Base-by-base conservation (phyloP, 2,888 invertebrate genomes). In the Dasysyrphus albostriatus region DNA sequence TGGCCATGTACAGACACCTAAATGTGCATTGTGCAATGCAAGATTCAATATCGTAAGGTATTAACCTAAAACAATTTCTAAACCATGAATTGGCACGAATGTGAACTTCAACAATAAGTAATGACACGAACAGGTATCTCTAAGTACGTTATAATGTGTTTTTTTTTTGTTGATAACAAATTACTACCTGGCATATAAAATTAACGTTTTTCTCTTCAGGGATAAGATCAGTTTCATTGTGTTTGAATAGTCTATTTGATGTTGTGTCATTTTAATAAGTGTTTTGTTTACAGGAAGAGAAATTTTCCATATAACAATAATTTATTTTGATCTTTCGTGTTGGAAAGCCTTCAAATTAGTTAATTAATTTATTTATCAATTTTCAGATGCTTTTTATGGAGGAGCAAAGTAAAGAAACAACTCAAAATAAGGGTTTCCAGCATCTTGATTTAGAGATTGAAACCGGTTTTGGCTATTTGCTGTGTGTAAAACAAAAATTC, bases 261-360 rank as follows among this genome's bases (percentile, higher is more conserved):
- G 29, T 58, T 47, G 16, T 73, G 47, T 49, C 59, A 59, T 59
- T 73, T 37, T 37, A 72, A 72, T 72, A 58, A 44, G 19, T 72
- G 54, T 19, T 32, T 19, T 39, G 34, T 49, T 39, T 67, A 16
- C 37, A 67, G 76, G 77, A 77, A 77, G 69, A 37, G 39, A 72
- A 72, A 56, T 47, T n/a, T 32, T 56, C n/a, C 10, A 12, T 24
- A 24, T 34, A 56, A 8, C 1, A 24, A 34, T 51, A n/a, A n/a
- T 51, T 67, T 69, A 37, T 39, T 69, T 39, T 61, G 12, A 37
- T 19, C 5, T 32, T 32, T 56, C 56, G 47, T 70, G 58, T 32
- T 42, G 59, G 37, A 44, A 47, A 59, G 49, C 69, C 77, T 77
- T 77, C 67, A 2, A 70, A 77, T 16, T 69, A 49, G 58, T 14